Evolutionary conservation across 2,888 invertebrate genomes (phyloP), one percentile per base, ranked within the genome.

Genomic region (Scaptodrosophila latifasciaeformis): DNA sequence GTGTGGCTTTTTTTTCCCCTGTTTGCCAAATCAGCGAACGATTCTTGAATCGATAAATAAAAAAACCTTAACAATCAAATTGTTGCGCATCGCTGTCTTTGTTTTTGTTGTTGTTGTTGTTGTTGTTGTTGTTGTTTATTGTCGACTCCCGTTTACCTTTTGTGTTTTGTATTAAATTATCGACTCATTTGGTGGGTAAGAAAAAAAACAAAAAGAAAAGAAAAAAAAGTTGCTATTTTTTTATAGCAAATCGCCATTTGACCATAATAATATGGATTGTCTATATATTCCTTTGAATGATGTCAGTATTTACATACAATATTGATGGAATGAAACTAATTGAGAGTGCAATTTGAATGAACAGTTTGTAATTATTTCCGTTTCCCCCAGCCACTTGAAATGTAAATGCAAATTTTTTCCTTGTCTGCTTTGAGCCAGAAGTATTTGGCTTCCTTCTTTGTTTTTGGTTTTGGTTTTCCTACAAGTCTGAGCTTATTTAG

Each of bases 11-110:
- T 29, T 1, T 30, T 40, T 24, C 7, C 7, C 24, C 24, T 24
- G 24, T 24, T 50, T n/a, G n/a, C n/a, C n/a, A n/a, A n/a, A n/a
- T n/a, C 54, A 56, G 69, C 24, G 39, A 74, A 74, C 74, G 74
- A 68, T 66, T 56, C 60, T 72, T 70, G 77, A 74, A 74, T 74
- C 58, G 66, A 63, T 77, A 74, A 74, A 68, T 61, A 48, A 45
- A 71, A 61, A n/a, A n/a, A 42, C 48, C 61, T 62, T 35, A 67
- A 54, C 67, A 65, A 62, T 67, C 65, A 67, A 66, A 66, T 68
- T 60, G 51, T 54, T 42, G 44, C 56, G 48, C 47, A 56, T 62
- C 21, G 34, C 21, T 42, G 42, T 50, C 18, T 45, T 50, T 56
- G 17, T 53, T 45, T 27, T 52, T 45, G 24, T 42, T 57, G 47